Base-by-base conservation (phyloP, 2,888 invertebrate genomes). In the Hyposoter didymator region DNA sequence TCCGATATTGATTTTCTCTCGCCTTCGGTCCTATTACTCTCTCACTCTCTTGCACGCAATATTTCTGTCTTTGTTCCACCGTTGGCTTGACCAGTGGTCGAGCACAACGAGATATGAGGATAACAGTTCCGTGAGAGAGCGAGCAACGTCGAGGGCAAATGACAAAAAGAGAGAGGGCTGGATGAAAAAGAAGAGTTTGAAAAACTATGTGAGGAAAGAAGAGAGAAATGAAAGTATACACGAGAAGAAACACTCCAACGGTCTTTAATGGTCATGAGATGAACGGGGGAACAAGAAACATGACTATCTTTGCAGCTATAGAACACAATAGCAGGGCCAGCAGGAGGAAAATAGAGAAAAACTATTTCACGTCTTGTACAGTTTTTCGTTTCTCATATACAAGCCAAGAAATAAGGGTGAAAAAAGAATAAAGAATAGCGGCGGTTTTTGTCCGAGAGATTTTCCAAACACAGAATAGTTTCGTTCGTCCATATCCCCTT, bases 1-100 rank as follows among this genome's bases (percentile, higher is more conserved):
- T 76, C 76, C 74, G 83, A 83, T 86, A 86, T 86, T 86, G 85
- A 86, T 86, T 86, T 86, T 70, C 83, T 84, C 78, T 78, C 83
- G 64, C 73, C 55, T 55, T 66, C 69, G 39, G n/a, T 55, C 45
- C 35, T 66, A 66, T 17, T 12, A 12, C 69, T 12, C 39, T 49
- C 35, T 22, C 80, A 43, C 55, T 79, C 49, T 72, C 67, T 22
- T 19, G 47, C 66, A 17, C 39, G 28, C 55, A 39, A 14, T 55
- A 43, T 35, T 70, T 59, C 72, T 28, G n/a, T 67, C 14, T 73
- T 28, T 49, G 47, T 75, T 64, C 64, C 55, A 52, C 22, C 67
- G 67, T 78, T 66, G 35, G 62, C 75, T 81, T 81, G 82, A 84
- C 82, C 82, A 59, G 28, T 32, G 69, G 69, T 59, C 69, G 69